Conservation (phyloP, 1,140 invertebrate genomes). For the Antheraea pernyi region DNA sequence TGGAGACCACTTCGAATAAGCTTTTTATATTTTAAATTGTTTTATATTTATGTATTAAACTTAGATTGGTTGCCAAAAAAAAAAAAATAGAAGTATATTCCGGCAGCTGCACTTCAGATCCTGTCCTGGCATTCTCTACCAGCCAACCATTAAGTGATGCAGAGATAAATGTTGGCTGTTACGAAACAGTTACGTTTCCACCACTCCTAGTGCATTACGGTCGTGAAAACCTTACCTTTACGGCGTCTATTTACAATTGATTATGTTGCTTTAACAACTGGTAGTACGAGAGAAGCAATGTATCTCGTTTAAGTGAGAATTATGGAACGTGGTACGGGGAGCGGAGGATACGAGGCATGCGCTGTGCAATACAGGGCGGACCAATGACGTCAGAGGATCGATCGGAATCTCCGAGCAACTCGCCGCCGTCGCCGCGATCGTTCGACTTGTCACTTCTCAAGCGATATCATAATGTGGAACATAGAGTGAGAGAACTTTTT, state of each 20-base stretch:
- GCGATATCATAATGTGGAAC: constrained; percentile 42
- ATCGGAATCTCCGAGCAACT: constrained; percentile 39
- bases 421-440: constrained; percentile 29
- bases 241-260: neutral
- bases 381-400: constrained; percentile 69
- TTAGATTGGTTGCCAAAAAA: no score
- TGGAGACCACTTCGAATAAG: no score
- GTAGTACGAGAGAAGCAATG: neutral
- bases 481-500: constrained; percentile 14
- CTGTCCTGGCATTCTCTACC: no score
- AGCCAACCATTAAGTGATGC: constrained; percentile 19
- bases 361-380: constrained; percentile 17
- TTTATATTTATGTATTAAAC: no score
- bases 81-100: no score
- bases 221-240: neutral
- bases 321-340: constrained; percentile 9
- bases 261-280: neutral
- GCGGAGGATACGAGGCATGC: constrained; percentile 49
- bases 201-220: neutral
- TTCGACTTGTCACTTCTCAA: constrained; percentile 52
- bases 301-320: neutral
- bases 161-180: constrained; percentile 31
- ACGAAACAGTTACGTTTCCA: constrained; percentile 26
- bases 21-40: no score
- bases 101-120: no score